These are phyloP conservation scores for Caenorhabditis sp. DNA, from an alignment of 2,888 invertebrate genomes.

Conservation along the genomic window DNA sequence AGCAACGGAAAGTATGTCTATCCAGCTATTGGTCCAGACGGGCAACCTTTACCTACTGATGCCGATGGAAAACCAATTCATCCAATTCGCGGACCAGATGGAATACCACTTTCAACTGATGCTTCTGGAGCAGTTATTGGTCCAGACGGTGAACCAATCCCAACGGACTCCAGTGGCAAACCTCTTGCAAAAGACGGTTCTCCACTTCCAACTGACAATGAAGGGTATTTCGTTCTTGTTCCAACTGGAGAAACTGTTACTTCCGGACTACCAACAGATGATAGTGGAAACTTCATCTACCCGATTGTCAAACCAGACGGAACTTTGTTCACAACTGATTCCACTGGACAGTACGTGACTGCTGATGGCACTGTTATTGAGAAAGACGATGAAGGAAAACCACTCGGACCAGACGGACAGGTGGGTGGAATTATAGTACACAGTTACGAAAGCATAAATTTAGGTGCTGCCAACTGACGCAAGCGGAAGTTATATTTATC, in stretches of 20 bases:
- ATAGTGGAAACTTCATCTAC: slow-evolving; percentile 48
- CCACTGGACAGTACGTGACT: slow-evolving; percentile 43
- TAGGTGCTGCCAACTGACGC: slow-evolving; percentile 50
- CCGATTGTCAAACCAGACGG: slow-evolving; percentile 61
- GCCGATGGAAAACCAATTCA: slow-evolving; percentile 64
- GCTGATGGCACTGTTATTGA: slow-evolving; percentile 20
- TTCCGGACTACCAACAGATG: slow-evolving; percentile 50
- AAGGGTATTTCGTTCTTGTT: slow-evolving; percentile 8
- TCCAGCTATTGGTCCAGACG: slow-evolving; percentile 64
- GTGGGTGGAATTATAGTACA: slow-evolving; percentile 5
- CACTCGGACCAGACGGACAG: slow-evolving; percentile 69
- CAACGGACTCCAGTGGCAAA: slow-evolving; percentile 17
- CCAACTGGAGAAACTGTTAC: background rate
- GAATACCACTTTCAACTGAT: slow-evolving; percentile 55
- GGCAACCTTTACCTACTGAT: slow-evolving; percentile 66
- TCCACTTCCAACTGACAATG: slow-evolving; percentile 58
- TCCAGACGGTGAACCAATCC: slow-evolving; percentile 52
- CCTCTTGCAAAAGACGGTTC: slow-evolving; percentile 2
- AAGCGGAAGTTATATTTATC: slow-evolving; percentile 50
- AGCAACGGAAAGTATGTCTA: slow-evolving; percentile 66
- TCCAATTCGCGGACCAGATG: slow-evolving; percentile 58
- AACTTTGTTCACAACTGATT: slow-evolving; percentile 52
- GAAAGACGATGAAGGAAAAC: slow-evolving; percentile 46
- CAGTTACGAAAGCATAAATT: background rate
- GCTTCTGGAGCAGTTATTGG: slow-evolving; percentile 41